A percentile compares a stretch with the other conserved stretches of the same genome.
These are phyloP conservation scores for Onychostruthus taczanowskii DNA, from an alignment of 2,113 vertebrate species.

Conservation along the genomic window DNA sequence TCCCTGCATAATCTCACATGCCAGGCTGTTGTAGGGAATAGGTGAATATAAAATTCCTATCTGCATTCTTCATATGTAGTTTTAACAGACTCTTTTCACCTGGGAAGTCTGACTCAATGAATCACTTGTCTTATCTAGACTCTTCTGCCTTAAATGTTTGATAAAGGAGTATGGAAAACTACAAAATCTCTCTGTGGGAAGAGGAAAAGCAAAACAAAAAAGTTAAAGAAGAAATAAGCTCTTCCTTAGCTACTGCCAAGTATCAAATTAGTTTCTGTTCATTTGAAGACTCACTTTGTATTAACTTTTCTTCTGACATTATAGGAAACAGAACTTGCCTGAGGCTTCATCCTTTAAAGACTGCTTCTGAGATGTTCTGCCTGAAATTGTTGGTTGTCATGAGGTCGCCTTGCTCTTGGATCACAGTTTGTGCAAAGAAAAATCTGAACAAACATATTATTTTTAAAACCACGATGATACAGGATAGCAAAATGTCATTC, in stretches of 20 bases:
- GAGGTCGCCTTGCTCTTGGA: slow-evolving; percentile 65
- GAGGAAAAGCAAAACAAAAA: slow-evolving; percentile 35
- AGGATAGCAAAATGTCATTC: slow-evolving; percentile 46
- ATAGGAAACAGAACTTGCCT: slow-evolving; percentile 72
- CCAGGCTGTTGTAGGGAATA: neutral
- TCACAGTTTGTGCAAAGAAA: slow-evolving; percentile 54
- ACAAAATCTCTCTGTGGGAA: slow-evolving; percentile 7
- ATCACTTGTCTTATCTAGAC: slow-evolving; percentile 26
- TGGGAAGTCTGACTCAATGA: neutral
- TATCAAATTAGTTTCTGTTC: slow-evolving; percentile 74
- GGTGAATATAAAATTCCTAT: slow-evolving; percentile 19
- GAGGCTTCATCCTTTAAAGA: slow-evolving; percentile 68
- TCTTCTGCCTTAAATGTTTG: slow-evolving; percentile 8
- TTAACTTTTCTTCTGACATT: slow-evolving; percentile 70
- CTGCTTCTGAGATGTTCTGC: slow-evolving; percentile 63
- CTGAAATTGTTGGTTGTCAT: slow-evolving; percentile 70
- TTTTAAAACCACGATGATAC: slow-evolving; percentile 65
- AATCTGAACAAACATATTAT: slow-evolving; percentile 61
- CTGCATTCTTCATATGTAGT: neutral
- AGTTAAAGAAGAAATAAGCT: slow-evolving; percentile 49
- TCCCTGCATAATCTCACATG: neutral
- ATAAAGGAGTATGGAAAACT: neutral
- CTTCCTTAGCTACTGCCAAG: slow-evolving; percentile 61
- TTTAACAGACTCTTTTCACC: slow-evolving; percentile 28
- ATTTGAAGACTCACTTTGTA: slow-evolving; percentile 74